Percentiles rank a stretch among this genome's conserved stretches.
Evolutionary conservation across 2,113 vertebrate species (phyloP).

Genomic region (Sinocyclocheilus grahami): DNA sequence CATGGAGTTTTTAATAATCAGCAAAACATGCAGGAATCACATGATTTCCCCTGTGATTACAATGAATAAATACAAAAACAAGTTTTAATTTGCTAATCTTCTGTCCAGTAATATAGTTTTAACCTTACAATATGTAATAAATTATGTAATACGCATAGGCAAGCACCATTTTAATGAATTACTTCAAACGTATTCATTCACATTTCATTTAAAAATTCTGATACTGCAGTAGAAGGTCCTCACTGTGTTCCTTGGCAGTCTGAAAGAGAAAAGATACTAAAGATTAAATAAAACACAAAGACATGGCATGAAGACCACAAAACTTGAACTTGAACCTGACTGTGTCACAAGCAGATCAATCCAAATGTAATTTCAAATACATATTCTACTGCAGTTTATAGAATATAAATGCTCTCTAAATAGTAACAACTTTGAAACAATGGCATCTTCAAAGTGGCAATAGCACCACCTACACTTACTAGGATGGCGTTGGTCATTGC

Average conservation of each 20-base stretch:
- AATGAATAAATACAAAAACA: slow-evolving; percentile 36
- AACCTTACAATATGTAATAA: slow-evolving; percentile 10
- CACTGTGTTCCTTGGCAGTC: slow-evolving; percentile 36
- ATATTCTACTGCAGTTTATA: background rate
- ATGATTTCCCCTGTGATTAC: slow-evolving; percentile 1
- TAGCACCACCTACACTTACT: slow-evolving; percentile 38
- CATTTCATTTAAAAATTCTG: slow-evolving; percentile 15
- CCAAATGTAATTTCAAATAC: background rate
- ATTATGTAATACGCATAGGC: slow-evolving; percentile 11
- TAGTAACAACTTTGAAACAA: background rate
- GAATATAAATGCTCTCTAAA: background rate
- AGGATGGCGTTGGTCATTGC: background rate
- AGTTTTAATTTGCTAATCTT: background rate
- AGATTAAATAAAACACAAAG: background rate
- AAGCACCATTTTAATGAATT: slow-evolving; percentile 43
- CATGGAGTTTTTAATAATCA: slow-evolving; percentile 15
- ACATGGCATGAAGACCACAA: background rate
- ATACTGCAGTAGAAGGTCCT: slow-evolving; percentile 28
- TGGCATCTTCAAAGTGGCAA: background rate
- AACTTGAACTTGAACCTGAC: background rate
- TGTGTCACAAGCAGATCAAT: background rate
- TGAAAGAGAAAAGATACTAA: slow-evolving; percentile 13
- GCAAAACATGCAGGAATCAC: slow-evolving; percentile 34
- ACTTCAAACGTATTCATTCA: slow-evolving; percentile 8
- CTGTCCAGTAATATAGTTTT: background rate